Base-by-base conservation (phyloP, 2,113 vertebrate species). In the Antechinus flavipes region DNA sequence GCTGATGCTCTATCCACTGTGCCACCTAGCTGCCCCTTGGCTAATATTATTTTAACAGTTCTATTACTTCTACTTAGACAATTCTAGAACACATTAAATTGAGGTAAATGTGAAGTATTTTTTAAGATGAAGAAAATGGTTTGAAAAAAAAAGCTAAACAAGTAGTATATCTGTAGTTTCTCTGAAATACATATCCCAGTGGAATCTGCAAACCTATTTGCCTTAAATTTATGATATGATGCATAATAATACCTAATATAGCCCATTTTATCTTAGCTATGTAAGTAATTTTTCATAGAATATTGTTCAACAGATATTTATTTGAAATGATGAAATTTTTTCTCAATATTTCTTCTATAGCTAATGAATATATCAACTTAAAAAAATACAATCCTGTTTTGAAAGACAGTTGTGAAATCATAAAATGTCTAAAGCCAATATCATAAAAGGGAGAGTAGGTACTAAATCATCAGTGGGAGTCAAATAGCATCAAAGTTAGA, bases 331-430 rank as follows among this genome's bases (percentile, higher is more conserved):
- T 1, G 46, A 84, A 84, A n/a, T 76, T 22, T 84, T 61, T 76
- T 84, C 19, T 42, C 8, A 2, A 84, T 84, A 84, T 84, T 84
- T n/a, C 61, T 42, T 68, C 61, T 42, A 42, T 42, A 5, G 23
- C n/a, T 84, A 84, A 84, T 42, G n/a, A 84, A 84, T 16, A 42
- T n/a, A 23, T 19, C 68, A 84, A 84, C n/a, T 84, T 84, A 23
- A 84, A 84, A 42, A 84, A 84, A 16, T 0, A 50, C 35, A 3
- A 91, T 6, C 53, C 16, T 7, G 0, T 9, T 50, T 9, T 5
- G 55, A 42, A 0, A 0, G 12, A 12, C 0, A 2, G 1, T 46
- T 3, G 55, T 8, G 3, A 54, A 52, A 91, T 89, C 0, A 2
- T 0, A 0, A 25, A 6, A 58, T 0, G 1, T 3, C 53, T 10